Base-by-base conservation (phyloP, 2,888 invertebrate genomes). In the Pachliopta kotzebuea region DNA sequence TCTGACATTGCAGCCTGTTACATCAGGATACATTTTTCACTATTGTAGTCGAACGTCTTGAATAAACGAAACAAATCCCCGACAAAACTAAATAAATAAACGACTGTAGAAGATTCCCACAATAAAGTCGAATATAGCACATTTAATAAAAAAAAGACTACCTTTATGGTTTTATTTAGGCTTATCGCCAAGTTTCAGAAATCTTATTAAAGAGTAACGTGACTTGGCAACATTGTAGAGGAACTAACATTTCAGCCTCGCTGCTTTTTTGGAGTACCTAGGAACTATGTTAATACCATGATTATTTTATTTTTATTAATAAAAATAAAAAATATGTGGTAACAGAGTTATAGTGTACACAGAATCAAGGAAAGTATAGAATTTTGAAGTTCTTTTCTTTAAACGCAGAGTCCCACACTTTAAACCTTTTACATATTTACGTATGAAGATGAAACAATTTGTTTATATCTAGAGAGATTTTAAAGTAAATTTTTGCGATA, bases 221-320 rank as follows among this genome's bases (percentile, higher is more conserved):
- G 65, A 65, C 65, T 65, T 65, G 65, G 65, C 65, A 65, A 57
- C 65, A 54, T 61, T 65, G 54, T 59, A 61, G 23, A 65, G 57
- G 65, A 53, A 58, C 42, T 53, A 45, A 29, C 55, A 57, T 60
- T 65, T 65, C 37, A 56, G 52, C 50, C 37, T 49, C 59, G 50
- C 60, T 52, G 52, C 52, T 61, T 65, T 65, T 65, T 24, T 59
- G 26, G 55, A 55, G 56, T 37, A 29, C 26, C 21, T 18, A 59
- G 54, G 29, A 55, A 63, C 37, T 50, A 7, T 31, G n/a, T n/a
- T 26, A 26, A 26, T 26, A 26, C 26, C 6, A 26, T 6, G 6
- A 26, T 26, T 26, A 4, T 26, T 3, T 26, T 26, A 26, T 26
- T 26, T 26, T 26, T 26, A 26, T 26, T 3, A 4, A 4, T 26